These are phyloP conservation scores for Drosophila parthenogenetica DNA, from an alignment of 2,888 invertebrate species.

Conservation along the genomic window DNA sequence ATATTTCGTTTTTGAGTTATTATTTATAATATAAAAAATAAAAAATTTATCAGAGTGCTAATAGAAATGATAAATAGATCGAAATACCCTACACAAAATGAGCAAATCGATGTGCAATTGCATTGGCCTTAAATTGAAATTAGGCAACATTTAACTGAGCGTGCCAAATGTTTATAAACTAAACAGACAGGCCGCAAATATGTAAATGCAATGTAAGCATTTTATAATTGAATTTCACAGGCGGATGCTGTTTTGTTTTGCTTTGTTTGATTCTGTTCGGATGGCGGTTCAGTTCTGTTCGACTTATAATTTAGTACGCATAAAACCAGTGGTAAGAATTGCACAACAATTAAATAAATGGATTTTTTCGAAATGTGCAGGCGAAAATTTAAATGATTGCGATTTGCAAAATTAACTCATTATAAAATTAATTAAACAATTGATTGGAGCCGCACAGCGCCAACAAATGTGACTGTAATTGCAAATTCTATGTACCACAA, in stretches of 20 bases:
- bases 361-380: conserved; percentile 34
- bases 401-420: conserved; percentile 80
- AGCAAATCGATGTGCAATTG: conserved; percentile 14
- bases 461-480: conserved; percentile 55
- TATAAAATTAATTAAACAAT: conserved; percentile 83
- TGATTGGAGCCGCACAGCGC: conserved; percentile 57
- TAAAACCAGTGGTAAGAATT: conserved; percentile 47
- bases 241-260: conserved; percentile 37
- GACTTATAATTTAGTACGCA: conserved; percentile 53
- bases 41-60: neutral
- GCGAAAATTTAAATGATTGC: conserved; percentile 60
- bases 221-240: conserved; percentile 75
- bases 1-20: no score
- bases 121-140: conserved; percentile 47
- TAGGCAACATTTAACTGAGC: conserved; percentile 57
- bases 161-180: conserved; percentile 65
- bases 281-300: neutral
- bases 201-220: conserved; percentile 76
- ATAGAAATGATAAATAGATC: neutral
- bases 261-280: conserved; percentile 1
- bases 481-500: conserved; percentile 40
- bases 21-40: no score
- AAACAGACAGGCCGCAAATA: conserved; percentile 56
- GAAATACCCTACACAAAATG: neutral
- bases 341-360: conserved; percentile 53